Percentiles rank a stretch among this genome's conserved stretches.
phyloP scores from a whole-genome alignment of 2,113 vertebrate species.

The Cryptotis parvus region DNA sequence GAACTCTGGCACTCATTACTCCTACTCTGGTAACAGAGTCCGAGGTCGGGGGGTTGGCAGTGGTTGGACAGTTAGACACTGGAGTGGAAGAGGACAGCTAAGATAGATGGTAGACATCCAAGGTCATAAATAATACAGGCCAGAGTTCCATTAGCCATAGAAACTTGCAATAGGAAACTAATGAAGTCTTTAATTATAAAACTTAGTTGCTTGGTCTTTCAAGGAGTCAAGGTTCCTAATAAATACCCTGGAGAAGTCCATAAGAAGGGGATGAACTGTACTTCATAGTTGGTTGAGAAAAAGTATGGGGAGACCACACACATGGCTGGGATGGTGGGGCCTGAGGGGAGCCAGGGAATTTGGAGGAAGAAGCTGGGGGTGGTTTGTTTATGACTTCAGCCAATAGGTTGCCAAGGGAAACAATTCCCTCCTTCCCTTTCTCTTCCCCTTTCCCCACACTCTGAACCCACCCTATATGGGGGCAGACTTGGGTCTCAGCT shows the following conservation, averaged over 20 bases:
- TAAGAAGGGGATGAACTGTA: background rate
- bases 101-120: background rate
- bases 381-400: conserved; percentile 21
- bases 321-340: background rate
- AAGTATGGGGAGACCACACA: conserved; percentile 63
- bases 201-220: conserved; percentile 50
- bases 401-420: conserved; percentile 49
- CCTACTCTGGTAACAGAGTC: background rate
- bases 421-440: background rate
- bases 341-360: rapidly evolving
- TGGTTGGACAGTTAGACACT: background rate
- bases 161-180: conserved; percentile 62
- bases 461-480: background rate
- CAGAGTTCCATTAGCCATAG: conserved; percentile 13
- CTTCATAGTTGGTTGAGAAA: background rate
- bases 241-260: conserved; percentile 48
- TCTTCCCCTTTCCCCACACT: background rate
- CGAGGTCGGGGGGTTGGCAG: background rate
- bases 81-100: background rate
- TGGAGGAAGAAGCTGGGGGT: no score
- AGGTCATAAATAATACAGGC: background rate
- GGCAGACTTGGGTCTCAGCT: background rate
- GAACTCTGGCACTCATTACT: background rate
- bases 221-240: conserved; percentile 47
- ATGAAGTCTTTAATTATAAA: conserved; percentile 72